A percentile compares a stretch with the other conserved stretches of the same genome.
Conservation (phyloP, 2,797 vertebrate species). For the Enteromius treurensis region DNA sequence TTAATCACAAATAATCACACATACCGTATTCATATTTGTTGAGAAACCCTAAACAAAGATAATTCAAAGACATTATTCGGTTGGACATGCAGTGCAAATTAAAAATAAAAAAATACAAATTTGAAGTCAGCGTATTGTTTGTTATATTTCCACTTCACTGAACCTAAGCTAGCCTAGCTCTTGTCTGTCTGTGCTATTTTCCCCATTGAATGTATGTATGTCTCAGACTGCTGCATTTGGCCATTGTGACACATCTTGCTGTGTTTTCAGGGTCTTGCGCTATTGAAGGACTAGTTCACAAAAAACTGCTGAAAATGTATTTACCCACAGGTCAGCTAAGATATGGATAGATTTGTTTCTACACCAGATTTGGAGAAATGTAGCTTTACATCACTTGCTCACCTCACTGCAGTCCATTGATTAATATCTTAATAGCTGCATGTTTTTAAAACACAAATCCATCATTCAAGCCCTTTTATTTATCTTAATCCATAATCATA, state of each 20-base stretch:
- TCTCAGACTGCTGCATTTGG: not conserved
- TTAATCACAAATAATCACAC: not conserved
- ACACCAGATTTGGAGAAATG: not conserved
- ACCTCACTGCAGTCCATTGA: not conserved
- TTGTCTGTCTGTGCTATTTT: not conserved
- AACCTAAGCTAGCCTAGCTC: not conserved
- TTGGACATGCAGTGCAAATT: not conserved
- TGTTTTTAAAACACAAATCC: not conserved
- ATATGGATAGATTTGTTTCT: not conserved
- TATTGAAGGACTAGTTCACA: not conserved
- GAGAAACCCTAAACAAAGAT: not conserved
- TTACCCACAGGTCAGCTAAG: not conserved
- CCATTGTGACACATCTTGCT: not conserved
- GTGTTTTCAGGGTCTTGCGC: conserved; percentile 4
- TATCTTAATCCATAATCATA: no score
- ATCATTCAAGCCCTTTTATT: no score
- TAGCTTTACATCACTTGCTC: not conserved
- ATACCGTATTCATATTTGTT: not conserved
- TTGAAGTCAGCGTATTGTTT: not conserved
- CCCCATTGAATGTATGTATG: not conserved
- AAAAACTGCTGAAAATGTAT: not conserved
- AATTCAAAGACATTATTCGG: not conserved
- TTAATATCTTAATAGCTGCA: no score
- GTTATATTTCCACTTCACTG: not conserved
- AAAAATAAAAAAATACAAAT: not conserved